A percentile compares a stretch with the other conserved stretches of the same genome.
These are phyloP conservation scores for Siphamia tubifer DNA, from an alignment of 2,113 vertebrate genomes.

Conservation along the genomic window DNA sequence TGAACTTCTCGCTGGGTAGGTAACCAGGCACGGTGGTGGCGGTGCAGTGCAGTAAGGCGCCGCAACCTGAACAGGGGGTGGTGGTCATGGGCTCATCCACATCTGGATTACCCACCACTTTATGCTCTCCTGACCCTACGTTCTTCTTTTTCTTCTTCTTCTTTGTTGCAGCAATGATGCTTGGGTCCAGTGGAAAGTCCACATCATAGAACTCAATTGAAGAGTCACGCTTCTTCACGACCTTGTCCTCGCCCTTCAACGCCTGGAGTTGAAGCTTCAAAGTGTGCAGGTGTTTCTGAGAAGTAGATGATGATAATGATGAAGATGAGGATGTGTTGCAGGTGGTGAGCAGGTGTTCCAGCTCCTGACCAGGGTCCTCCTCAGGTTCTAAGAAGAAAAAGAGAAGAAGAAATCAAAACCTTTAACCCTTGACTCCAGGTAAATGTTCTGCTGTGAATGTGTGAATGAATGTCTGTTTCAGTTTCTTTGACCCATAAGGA, in stretches of 20 bases:
- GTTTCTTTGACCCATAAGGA: too few species aligned
- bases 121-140: conserved; percentile 22
- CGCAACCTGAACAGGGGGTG: conserved; percentile 85
- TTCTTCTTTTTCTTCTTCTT: conserved; percentile 41
- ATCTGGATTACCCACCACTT: conserved; percentile 71
- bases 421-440: too few species aligned
- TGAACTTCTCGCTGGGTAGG: conserved; percentile 85
- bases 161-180: neutral
- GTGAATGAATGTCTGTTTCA: too few species aligned
- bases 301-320: neutral
- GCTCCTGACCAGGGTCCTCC: neutral
- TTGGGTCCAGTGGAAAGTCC: conserved; percentile 49
- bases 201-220: conserved; percentile 71
- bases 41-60: conserved; percentile 85
- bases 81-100: conserved; percentile 66
- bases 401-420: neutral
- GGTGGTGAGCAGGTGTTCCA: neutral
- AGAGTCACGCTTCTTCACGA: conserved; percentile 6
- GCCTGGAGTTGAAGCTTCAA: conserved; percentile 56
- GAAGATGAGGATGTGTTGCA: neutral
- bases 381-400: conserved; percentile 28
- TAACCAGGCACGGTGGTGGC: conserved; percentile 78
- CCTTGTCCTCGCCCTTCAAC: conserved; percentile 6
- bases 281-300: conserved; percentile 19
- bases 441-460: too few species aligned